These are phyloP conservation scores for Calameuta pallipes DNA, from an alignment of 2,888 invertebrate species.

Conservation along the genomic window DNA sequence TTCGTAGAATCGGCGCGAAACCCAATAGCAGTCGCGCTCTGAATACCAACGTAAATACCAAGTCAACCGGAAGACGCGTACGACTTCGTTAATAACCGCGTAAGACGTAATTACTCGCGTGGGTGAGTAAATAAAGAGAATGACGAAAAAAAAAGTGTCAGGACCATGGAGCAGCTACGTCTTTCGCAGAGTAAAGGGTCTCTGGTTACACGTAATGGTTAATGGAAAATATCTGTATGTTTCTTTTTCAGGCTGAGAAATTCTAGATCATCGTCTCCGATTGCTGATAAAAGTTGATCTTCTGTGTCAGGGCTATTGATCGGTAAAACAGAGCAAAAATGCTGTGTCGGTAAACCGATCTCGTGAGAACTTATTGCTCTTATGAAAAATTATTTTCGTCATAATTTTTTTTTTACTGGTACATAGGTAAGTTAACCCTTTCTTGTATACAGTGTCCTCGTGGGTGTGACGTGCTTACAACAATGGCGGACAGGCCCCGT, in stretches of 20 bases:
- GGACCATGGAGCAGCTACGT: not conserved
- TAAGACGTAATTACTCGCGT: not conserved
- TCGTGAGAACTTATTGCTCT: not conserved
- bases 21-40: not conserved
- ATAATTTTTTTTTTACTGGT: not conserved
- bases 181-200: not conserved
- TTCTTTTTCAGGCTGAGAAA: not conserved
- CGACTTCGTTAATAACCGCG: slow-evolving; percentile 4
- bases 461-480: slow-evolving; percentile 28
- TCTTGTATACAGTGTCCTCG: not conserved
- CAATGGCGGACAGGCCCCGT: slow-evolving; percentile 26
- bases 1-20: not conserved
- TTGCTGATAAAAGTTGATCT: not conserved
- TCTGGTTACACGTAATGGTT: not conserved
- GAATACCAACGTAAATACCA: slow-evolving; percentile 3
- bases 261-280: not conserved
- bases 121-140: slow-evolving; percentile 6
- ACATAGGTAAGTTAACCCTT: not conserved
- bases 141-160: not conserved
- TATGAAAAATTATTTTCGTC: not conserved
- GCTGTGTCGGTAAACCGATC: not conserved
- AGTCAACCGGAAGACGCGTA: slow-evolving; percentile 3
- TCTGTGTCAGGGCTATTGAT: not conserved
- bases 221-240: not conserved
- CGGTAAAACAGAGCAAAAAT: not conserved